Base-by-base conservation (phyloP, 2,113 vertebrate genomes). In the Fukomys damarensis region DNA sequence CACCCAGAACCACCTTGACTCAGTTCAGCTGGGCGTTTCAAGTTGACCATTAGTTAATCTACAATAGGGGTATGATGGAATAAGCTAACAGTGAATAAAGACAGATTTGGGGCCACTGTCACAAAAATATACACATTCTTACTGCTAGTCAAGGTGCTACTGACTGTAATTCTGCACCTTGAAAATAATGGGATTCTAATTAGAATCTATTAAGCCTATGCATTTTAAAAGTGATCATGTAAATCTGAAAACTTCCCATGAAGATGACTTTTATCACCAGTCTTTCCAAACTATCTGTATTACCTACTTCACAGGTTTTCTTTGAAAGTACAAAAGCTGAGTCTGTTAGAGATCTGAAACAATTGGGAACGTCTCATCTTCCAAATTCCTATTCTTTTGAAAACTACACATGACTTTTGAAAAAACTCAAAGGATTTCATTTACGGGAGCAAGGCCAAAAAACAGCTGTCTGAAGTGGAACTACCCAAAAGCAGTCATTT, bases 391-490 rank as follows among this genome's bases (percentile, higher is more conserved):
- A 22, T 52, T 7, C 26, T 61, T 46, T 93, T 84, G 32, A n/a
- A 92, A 82, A 59, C 35, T 81, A 24, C 43, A 0, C 10, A 1
- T 17, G 49, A 92, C 16, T 26, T 13, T 19, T 72, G 54, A 46
- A 80, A 88, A 61, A 79, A 24, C 56, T 54, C 58, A 88, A 87
- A 96, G 30, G 28, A 24, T 96, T 63, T 77, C 46, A 66, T 41
- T 38, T 72, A 72, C 4, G 32, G n/a, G 82, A 28, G 32, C 46
- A 43, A 30, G n/a, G 52, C 46, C 46, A 93, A 79, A 49, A 17
- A 14, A 59, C 56, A 65, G 56, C 22, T 72, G 24, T 28, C 41
- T 52, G 82, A 77, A 10, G 2, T 46, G 79, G 66, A 13, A 35
- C 66, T 10, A 32, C 58, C 8, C 16, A 12, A 43, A 65, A 79